A percentile compares a stretch with the other conserved stretches of the same genome.
phyloP scores from a whole-genome alignment of 2,797 vertebrate species.

The Gouania willdenowi region DNA sequence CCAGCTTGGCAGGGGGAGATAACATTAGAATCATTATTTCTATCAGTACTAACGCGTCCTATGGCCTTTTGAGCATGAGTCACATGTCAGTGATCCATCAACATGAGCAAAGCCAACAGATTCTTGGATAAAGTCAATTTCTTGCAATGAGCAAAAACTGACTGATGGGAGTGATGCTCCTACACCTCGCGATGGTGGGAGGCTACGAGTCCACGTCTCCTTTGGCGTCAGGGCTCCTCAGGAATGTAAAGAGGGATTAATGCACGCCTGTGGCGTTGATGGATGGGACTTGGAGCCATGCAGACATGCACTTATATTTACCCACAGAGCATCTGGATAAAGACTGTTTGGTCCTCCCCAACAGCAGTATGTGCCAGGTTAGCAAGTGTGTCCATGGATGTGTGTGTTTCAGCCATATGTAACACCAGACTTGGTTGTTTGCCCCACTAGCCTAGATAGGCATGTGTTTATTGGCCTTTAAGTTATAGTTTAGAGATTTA shows the following conservation, averaged over 20 bases:
- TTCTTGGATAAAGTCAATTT: slow-evolving; percentile 17
- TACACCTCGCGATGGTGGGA: slow-evolving; percentile 1
- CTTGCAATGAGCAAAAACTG: not conserved
- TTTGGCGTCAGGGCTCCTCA: slow-evolving; percentile 60
- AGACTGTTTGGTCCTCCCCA: slow-evolving; percentile 20
- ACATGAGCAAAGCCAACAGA: not conserved
- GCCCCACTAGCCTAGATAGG: slow-evolving; percentile 54
- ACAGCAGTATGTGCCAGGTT: slow-evolving; percentile 39
- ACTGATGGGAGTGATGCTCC: not conserved
- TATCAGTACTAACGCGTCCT: slow-evolving; percentile 33
- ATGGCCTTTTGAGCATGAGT: slow-evolving; percentile 7
- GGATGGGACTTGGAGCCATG: slow-evolving; percentile 46
- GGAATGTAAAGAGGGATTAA: slow-evolving; percentile 72
- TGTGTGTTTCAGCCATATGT: slow-evolving; percentile 17
- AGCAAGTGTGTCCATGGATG: slow-evolving; percentile 35
- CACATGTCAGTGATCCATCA: slow-evolving; percentile 6
- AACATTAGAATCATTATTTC: slow-evolving; percentile 31
- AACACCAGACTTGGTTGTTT: slow-evolving; percentile 39
- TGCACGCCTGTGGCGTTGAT: slow-evolving; percentile 66
- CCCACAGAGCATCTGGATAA: slow-evolving; percentile 45
- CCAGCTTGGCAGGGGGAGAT: slow-evolving; percentile 26
- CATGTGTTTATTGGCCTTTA: slow-evolving; percentile 18
- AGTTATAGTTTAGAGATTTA: no score
- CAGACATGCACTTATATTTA: not conserved
- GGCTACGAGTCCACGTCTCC: slow-evolving; percentile 41